Percentiles rank a stretch among this genome's conserved stretches.
Conservation (phyloP, 2,797 vertebrate species). For the Crypturellus tataupa region DNA sequence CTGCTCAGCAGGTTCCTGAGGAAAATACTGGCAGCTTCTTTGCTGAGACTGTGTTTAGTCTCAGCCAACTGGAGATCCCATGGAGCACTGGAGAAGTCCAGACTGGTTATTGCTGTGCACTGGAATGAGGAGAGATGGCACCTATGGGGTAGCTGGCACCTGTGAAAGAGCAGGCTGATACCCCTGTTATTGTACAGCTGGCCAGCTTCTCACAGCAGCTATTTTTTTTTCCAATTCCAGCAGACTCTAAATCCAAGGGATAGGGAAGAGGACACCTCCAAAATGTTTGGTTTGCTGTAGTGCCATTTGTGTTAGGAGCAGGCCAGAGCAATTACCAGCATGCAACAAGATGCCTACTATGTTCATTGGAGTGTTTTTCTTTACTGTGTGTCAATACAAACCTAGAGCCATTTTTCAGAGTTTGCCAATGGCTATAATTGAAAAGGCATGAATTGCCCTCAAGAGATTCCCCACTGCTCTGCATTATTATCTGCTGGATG, state of each 20-base stretch:
- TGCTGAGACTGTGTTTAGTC: not conserved
- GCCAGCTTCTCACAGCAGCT: fast-evolving
- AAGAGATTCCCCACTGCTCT: constrained; percentile 76
- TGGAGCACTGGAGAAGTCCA: not conserved
- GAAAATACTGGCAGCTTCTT: not conserved
- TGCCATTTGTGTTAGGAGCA: not conserved
- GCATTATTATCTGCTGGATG: constrained; percentile 77
- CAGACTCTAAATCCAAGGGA: not conserved
- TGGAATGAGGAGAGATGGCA: not conserved
- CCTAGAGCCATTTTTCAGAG: constrained; percentile 81
- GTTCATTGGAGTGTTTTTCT: constrained; percentile 70
- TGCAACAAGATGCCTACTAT: constrained; percentile 16
- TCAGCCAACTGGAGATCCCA: fast-evolving
- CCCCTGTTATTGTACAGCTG: not conserved
- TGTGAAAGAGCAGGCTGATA: not conserved
- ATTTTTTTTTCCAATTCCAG: not conserved
- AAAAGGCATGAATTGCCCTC: constrained; percentile 78
- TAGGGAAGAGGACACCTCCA: not conserved
- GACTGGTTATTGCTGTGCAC: not conserved
- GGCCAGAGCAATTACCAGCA: constrained; percentile 67
- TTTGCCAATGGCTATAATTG: constrained; percentile 79
- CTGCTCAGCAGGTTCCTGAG: not conserved
- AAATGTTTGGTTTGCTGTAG: not conserved
- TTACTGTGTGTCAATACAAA: constrained; percentile 74
- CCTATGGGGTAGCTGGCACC: not conserved